Evolutionary conservation across 2,797 vertebrate species (phyloP).

Genomic region (Sphaeramia orbicularis): DNA sequence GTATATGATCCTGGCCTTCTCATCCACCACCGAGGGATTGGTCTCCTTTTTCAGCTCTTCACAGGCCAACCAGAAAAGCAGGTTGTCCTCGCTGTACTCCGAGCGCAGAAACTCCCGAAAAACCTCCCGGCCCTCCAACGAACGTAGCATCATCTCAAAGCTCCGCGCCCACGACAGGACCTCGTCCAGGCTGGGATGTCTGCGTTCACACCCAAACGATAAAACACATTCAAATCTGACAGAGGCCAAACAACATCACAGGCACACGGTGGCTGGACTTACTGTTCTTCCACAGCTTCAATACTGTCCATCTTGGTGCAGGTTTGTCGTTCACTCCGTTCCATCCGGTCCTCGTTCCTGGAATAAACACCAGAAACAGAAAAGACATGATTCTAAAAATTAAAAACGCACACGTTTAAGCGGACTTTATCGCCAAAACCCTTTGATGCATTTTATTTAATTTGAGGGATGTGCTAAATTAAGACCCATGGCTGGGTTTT

Average conservation of each 20-base stretch:
- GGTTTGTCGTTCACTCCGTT: constrained; percentile 88
- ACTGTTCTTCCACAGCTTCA: constrained; percentile 95
- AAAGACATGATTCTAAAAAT: background rate
- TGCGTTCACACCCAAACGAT: constrained; percentile 31
- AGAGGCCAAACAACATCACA: too few relatives aligned
- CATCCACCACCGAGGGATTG: constrained; percentile 89
- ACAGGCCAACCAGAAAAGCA: constrained; percentile 98
- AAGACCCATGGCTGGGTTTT: too few relatives aligned
- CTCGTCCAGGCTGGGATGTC: constrained; percentile 92
- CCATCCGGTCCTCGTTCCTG: constrained; percentile 96
- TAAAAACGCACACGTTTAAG: background rate
- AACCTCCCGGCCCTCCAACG: constrained; percentile 92
- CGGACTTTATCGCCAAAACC: too few relatives aligned
- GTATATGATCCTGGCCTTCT: constrained; percentile 96
- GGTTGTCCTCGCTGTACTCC: constrained; percentile 98
- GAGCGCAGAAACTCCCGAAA: constrained; percentile 97
- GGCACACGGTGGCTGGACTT: constrained; percentile 64
- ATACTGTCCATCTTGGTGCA: constrained; percentile 97
- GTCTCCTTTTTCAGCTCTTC: constrained; percentile 97
- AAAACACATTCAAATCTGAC: too few relatives aligned
- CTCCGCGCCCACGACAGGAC: constrained; percentile 96
- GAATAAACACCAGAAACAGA: constrained; percentile 42
- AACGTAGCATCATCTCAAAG: constrained; percentile 98
- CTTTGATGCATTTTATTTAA: too few relatives aligned
- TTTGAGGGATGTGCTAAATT: too few relatives aligned